Conservation (phyloP, 2,797 vertebrate genomes). For the Paramormyrops hopkinsi region DNA sequence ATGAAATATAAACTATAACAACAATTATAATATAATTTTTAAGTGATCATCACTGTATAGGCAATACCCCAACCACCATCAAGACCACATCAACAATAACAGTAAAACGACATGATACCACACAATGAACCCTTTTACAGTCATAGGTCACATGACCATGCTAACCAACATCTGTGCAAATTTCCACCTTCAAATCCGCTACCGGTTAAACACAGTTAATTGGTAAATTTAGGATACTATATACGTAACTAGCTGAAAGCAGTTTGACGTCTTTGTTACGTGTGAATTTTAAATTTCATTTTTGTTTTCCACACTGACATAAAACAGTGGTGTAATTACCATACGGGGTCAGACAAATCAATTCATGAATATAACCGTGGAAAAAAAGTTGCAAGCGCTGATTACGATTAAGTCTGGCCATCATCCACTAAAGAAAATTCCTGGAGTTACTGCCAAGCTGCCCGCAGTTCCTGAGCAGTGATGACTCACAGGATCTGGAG, state of each 20-base stretch:
- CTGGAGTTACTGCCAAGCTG: constrained; percentile 22
- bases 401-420: constrained; percentile 12
- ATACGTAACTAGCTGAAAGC: neutral
- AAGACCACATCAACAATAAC: neutral
- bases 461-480: constrained; percentile 16
- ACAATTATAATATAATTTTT: neutral
- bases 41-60: neutral
- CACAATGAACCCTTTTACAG: neutral
- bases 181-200: neutral
- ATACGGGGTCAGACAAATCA: constrained; percentile 12
- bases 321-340: neutral
- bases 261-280: neutral
- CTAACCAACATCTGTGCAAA: neutral
- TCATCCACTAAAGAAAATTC: constrained; percentile 29
- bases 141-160: neutral
- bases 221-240: neutral
- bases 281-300: neutral
- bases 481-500: constrained; percentile 33
- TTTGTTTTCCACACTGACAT: neutral
- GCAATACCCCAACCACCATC: neutral
- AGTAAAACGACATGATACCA: neutral
- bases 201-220: neutral
- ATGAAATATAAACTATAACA: neutral
- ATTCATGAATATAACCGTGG: constrained; percentile 14
- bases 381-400: constrained; percentile 15